Conservation (phyloP, 1,140 invertebrate genomes). For the Tigriopus japonicus region DNA sequence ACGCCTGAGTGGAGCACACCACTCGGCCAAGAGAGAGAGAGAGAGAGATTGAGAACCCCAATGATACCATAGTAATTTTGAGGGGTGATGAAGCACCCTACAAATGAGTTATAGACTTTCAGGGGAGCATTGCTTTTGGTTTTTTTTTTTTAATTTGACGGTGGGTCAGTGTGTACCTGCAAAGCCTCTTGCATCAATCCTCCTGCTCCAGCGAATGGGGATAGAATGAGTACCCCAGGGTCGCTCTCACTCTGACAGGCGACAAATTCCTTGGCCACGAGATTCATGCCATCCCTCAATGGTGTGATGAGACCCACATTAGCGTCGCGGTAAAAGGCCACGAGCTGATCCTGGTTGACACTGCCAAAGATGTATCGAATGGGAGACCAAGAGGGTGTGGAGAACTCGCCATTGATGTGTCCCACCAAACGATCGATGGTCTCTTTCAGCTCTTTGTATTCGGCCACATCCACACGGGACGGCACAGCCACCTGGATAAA, state of each 20-base stretch:
- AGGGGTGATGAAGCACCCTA: no score
- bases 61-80: no score
- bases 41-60: no score
- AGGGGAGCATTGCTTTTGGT: no score
- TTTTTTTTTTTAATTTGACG: no score
- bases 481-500: conserved; percentile 50
- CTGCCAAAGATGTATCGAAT: conserved; percentile 78
- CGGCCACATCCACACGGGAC: conserved; percentile 68
- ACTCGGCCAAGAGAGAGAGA: no score
- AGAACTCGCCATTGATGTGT: conserved; percentile 26
- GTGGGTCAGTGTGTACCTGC: no score
- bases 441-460: conserved; percentile 74
- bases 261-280: conserved; percentile 81
- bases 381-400: conserved; percentile 60
- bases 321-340: conserved; percentile 54
- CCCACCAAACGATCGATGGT: conserved; percentile 72
- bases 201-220: conserved; percentile 67
- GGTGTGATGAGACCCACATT: conserved; percentile 69
- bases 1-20: no score
- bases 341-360: conserved; percentile 56
- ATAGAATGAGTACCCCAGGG: conserved; percentile 61
- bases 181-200: conserved; percentile 24
- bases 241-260: conserved; percentile 71
- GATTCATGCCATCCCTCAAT: conserved; percentile 73
- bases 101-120: no score